Conservation (phyloP, 2,888 invertebrate species). For the Anthoptus insignis region DNA sequence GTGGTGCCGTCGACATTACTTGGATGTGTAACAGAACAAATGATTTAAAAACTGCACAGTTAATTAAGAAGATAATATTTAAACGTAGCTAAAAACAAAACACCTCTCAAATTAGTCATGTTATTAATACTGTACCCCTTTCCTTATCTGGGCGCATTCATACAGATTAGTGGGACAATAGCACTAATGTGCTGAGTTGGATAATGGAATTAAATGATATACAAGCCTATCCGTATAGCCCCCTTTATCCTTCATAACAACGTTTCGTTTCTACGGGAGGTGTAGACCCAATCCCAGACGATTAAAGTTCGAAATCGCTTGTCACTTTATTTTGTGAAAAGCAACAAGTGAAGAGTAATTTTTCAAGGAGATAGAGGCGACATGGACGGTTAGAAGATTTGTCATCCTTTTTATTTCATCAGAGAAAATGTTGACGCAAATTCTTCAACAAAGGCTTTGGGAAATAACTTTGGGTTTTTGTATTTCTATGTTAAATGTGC, state of each 20-base stretch:
- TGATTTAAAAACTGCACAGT: too few relatives aligned
- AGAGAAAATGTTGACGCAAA: slow-evolving; percentile 15
- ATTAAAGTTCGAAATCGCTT: slow-evolving; percentile 2
- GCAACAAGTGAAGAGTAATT: slow-evolving; percentile 23
- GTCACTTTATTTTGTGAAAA: background rate
- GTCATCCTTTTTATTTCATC: slow-evolving; percentile 18
- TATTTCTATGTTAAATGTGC: background rate
- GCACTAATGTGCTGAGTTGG: slow-evolving; percentile 12
- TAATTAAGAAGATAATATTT: too few relatives aligned
- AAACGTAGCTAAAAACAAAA: background rate
- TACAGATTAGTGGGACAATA: slow-evolving; percentile 22
- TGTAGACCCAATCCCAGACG: background rate
- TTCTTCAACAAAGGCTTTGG: slow-evolving; percentile 12
- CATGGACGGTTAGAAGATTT: slow-evolving; percentile 20
- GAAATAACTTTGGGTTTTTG: slow-evolving; percentile 28
- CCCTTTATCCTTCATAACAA: background rate
- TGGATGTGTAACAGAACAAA: too few relatives aligned
- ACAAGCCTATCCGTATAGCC: slow-evolving; percentile 12
- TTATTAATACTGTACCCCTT: slow-evolving; percentile 1
- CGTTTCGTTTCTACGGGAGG: background rate
- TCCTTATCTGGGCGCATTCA: slow-evolving; percentile 14
- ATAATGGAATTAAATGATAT: slow-evolving; percentile 24
- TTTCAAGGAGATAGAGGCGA: slow-evolving; percentile 12
- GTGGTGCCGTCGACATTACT: too few relatives aligned
- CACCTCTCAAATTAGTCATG: background rate